These are phyloP conservation scores for Salmo trutta DNA, from an alignment of 2,797 vertebrate genomes.

Conservation along the genomic window DNA sequence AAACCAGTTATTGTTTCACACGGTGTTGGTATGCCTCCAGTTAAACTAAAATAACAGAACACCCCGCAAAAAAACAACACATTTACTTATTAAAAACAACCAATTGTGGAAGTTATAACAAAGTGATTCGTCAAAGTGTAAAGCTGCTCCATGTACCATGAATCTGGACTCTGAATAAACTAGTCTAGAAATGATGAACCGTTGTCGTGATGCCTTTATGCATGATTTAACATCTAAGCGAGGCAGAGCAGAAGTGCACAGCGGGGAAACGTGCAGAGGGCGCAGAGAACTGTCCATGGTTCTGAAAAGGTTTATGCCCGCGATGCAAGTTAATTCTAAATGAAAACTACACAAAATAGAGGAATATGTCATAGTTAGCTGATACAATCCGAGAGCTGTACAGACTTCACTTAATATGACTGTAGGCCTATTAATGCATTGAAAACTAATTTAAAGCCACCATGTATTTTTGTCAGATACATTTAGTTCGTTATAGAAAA, in stretches of 20 bases:
- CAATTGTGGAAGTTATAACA: not conserved
- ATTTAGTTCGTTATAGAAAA: not conserved
- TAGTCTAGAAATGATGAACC: not conserved
- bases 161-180: not conserved
- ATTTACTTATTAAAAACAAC: not conserved
- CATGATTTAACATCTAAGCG: constrained; percentile 31
- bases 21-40: not conserved
- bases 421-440: too few relatives aligned
- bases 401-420: not conserved
- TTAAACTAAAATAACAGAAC: not conserved
- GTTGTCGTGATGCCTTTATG: constrained; percentile 43
- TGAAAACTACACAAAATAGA: not conserved
- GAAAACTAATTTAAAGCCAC: too few relatives aligned
- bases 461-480: too few relatives aligned
- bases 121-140: not conserved
- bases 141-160: not conserved
- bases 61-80: not conserved
- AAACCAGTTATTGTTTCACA: not conserved
- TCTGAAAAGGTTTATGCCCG: constrained; percentile 42
- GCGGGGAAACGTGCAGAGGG: constrained; percentile 8
- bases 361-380: not conserved
- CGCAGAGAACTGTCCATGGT: constrained; percentile 51
- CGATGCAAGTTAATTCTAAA: not conserved
- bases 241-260: constrained; percentile 22
- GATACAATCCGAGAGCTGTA: not conserved